Evolutionary conservation across 2,797 vertebrate genomes (phyloP).

Genomic region (Coendou prehensilis): DNA sequence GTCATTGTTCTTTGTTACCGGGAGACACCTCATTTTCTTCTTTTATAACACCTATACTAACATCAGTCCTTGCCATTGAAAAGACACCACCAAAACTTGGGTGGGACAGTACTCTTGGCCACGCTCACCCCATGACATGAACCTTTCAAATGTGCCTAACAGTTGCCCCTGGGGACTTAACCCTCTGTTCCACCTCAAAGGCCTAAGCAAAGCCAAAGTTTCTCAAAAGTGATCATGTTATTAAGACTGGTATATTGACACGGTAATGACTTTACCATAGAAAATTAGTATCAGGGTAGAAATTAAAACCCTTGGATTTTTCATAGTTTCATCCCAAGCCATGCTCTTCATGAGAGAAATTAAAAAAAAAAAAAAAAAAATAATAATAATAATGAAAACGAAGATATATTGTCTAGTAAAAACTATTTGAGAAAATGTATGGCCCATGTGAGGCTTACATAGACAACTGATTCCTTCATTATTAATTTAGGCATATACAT

Average conservation of each 20-base stretch:
- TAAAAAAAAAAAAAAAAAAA: no score
- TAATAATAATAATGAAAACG: neutral
- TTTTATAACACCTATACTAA: slow-evolving; percentile 27
- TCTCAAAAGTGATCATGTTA: neutral
- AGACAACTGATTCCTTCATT: neutral
- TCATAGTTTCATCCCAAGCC: neutral
- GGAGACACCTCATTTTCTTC: neutral
- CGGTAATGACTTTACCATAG: neutral
- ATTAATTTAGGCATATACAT: slow-evolving; percentile 17
- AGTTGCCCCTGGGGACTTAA: neutral
- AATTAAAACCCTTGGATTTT: slow-evolving; percentile 28
- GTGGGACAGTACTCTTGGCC: neutral
- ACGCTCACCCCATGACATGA: neutral
- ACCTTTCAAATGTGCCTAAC: neutral
- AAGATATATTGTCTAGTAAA: neutral
- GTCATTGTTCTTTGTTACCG: neutral
- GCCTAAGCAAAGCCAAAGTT: neutral
- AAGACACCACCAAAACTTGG: neutral
- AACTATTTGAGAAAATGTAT: neutral
- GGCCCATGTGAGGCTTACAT: neutral
- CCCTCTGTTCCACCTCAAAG: neutral
- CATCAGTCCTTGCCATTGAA: neutral
- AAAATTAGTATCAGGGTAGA: slow-evolving; percentile 20
- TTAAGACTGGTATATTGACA: neutral
- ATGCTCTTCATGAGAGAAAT: neutral